Evolutionary conservation across 2,888 invertebrate genomes (phyloP).

Genomic region (Tenthredo mesomela): DNA sequence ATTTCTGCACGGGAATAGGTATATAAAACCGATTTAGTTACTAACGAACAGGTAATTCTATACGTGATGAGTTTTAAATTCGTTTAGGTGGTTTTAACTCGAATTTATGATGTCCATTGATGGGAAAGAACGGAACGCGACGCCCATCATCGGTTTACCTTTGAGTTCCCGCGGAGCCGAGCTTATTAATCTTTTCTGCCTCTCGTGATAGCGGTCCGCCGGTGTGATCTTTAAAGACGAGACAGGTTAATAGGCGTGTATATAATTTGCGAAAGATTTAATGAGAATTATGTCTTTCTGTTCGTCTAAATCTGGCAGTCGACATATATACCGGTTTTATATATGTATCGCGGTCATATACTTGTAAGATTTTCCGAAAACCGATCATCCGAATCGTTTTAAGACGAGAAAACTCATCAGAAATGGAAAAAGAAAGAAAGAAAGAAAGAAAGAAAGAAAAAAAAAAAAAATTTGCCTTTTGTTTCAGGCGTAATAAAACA

Average conservation of each 20-base stretch:
- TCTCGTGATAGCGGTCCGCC: conserved; percentile 59
- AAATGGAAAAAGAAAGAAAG: background rate
- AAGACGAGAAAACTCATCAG: conserved; percentile 31
- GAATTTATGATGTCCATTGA: conserved; percentile 24
- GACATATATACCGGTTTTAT: too few relatives aligned
- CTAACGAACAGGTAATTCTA: background rate
- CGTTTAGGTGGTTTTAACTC: background rate
- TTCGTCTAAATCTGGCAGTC: conserved; percentile 38
- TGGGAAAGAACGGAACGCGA: background rate
- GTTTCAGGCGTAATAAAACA: background rate
- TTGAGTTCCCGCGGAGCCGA: background rate
- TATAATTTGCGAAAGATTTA: conserved; percentile 74
- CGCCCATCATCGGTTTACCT: background rate
- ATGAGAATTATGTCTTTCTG: conserved; percentile 66
- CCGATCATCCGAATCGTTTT: background rate
- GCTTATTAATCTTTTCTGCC: conserved; percentile 24
- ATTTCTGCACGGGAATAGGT: too few relatives aligned
- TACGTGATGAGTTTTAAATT: conserved; percentile 15
- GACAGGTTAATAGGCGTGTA: conserved; percentile 72
- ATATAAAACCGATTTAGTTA: background rate
- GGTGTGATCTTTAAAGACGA: conserved; percentile 72
- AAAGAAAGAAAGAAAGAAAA: too few relatives aligned
- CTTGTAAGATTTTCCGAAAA: background rate
- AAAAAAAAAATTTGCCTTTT: background rate
- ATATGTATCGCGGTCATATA: background rate